A percentile compares a stretch with the other conserved stretches of the same genome.
phyloP scores from a whole-genome alignment of 1,140 invertebrate genomes.

The Stegodyphus dumicola region DNA sequence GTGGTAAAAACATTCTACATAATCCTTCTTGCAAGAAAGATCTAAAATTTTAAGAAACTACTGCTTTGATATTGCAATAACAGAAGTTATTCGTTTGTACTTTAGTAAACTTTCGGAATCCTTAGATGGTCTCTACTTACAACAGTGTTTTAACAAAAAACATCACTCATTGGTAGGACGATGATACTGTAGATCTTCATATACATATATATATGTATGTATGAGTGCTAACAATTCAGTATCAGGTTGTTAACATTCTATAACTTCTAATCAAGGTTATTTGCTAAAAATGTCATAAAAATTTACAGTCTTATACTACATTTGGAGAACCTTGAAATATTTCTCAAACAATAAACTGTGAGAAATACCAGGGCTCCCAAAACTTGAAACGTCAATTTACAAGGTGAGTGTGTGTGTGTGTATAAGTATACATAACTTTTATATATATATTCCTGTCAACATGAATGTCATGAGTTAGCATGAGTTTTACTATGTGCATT shows the following conservation, averaged over 20 bases:
- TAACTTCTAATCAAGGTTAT: slow-evolving; percentile 57
- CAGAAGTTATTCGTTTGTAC: slow-evolving; percentile 61
- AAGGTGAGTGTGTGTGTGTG: slow-evolving; percentile 3
- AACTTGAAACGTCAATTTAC: slow-evolving; percentile 39
- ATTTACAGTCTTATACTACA: slow-evolving; percentile 53
- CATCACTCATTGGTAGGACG: slow-evolving; percentile 56
- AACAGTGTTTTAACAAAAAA: slow-evolving; percentile 58
- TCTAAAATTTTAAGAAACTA: slow-evolving; percentile 61
- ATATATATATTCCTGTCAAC: background rate
- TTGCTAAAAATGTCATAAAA: slow-evolving; percentile 56
- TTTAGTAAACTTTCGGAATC: slow-evolving; percentile 57
- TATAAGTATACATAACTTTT: slow-evolving; percentile 20
- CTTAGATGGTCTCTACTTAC: slow-evolving; percentile 45
- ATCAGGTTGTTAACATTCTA: slow-evolving; percentile 58
- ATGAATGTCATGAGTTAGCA: slow-evolving; percentile 55
- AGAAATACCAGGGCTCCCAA: slow-evolving; percentile 8
- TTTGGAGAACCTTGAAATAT: slow-evolving; percentile 21
- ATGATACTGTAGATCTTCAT: slow-evolving; percentile 60
- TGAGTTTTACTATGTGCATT: slow-evolving; percentile 99
- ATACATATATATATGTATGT: slow-evolving; percentile 8
- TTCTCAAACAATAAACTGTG: slow-evolving; percentile 32
- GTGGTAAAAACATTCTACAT: slow-evolving; percentile 60
- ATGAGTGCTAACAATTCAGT: slow-evolving; percentile 54
- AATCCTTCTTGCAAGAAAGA: slow-evolving; percentile 50
- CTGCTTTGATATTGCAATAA: slow-evolving; percentile 61